Evolutionary conservation across 2,888 invertebrate genomes (phyloP).

Genomic region (Scaptomyza caliginosa): DNA sequence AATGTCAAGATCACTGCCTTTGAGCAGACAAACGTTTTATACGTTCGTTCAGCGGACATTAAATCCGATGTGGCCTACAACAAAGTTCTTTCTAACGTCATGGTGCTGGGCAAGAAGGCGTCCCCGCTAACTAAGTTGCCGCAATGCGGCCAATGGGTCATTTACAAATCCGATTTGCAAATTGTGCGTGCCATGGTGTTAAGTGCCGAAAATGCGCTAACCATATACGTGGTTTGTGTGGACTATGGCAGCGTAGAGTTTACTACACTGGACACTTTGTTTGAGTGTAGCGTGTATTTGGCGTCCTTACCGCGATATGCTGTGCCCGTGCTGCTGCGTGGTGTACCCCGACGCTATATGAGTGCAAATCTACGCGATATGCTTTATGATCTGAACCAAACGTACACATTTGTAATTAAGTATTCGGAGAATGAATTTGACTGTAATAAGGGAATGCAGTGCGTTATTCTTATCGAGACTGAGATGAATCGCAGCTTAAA

Average conservation of each 20-base stretch:
- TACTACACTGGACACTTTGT: constrained; percentile 64
- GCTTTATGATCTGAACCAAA: constrained; percentile 45
- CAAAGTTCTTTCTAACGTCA: constrained; percentile 59
- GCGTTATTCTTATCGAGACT: constrained; percentile 71
- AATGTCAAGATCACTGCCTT: constrained; percentile 77
- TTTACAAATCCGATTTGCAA: constrained; percentile 67
- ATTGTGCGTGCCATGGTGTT: constrained; percentile 79
- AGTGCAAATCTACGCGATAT: constrained; percentile 61
- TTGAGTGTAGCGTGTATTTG: constrained; percentile 65
- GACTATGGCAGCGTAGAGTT: constrained; percentile 81
- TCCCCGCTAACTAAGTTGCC: constrained; percentile 62
- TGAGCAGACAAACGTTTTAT: constrained; percentile 79
- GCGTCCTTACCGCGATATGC: constrained; percentile 68
- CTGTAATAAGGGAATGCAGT: constrained; percentile 52
- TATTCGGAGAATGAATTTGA: constrained; percentile 65
- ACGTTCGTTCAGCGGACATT: constrained; percentile 75
- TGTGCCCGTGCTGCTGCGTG: constrained; percentile 75
- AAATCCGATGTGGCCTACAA: constrained; percentile 68
- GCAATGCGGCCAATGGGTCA: constrained; percentile 72
- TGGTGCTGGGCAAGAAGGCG: constrained; percentile 50
- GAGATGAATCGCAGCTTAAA: constrained; percentile 73
- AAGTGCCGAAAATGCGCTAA: constrained; percentile 57
- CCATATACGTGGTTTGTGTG: constrained; percentile 75
- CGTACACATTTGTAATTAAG: constrained; percentile 61
- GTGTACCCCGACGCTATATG: constrained; percentile 73